Percentiles rank a stretch among this genome's conserved stretches.
These are phyloP conservation scores for Pheosia tremula DNA, from an alignment of 2,888 invertebrate genomes.

Conservation along the genomic window DNA sequence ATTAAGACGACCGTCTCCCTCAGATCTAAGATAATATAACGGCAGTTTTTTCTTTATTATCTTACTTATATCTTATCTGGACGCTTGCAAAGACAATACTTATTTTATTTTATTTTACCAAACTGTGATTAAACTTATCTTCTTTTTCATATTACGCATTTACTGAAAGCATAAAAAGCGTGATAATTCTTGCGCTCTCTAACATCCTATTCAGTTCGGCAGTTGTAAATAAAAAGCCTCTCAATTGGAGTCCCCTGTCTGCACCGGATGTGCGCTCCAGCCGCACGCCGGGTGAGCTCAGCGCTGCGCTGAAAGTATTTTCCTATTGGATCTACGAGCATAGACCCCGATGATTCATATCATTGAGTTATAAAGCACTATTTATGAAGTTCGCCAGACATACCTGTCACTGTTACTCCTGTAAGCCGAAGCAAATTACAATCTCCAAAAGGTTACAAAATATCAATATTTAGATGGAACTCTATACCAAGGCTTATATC, in stretches of 20 bases:
- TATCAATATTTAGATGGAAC: too few species aligned
- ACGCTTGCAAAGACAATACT: neutral
- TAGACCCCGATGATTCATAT: neutral
- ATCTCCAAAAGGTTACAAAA: too few species aligned
- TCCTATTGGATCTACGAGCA: neutral
- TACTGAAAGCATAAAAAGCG: neutral
- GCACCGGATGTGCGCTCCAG: slow-evolving; percentile 35
- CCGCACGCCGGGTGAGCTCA: slow-evolving; percentile 19
- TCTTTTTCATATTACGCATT: neutral
- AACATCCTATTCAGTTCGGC: neutral
- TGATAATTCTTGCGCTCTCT: neutral
- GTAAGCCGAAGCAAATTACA: too few species aligned
- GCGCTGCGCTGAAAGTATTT: slow-evolving; percentile 16
- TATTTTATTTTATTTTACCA: neutral
- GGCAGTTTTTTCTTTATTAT: too few species aligned
- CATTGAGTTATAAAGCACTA: too few species aligned
- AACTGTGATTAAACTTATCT: neutral
- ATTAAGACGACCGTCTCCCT: too few species aligned
- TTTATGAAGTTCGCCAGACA: too few species aligned
- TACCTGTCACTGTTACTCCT: too few species aligned
- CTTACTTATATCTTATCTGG: neutral
- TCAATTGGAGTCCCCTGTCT: slow-evolving; percentile 43
- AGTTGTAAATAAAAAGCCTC: slow-evolving; percentile 36
- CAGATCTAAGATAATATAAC: too few species aligned
- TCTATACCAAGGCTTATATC: too few species aligned